Percentiles rank a stretch among this genome's conserved stretches.
Conservation (phyloP, 1,140 invertebrate species). For the Drosophila paulistorum region DNA sequence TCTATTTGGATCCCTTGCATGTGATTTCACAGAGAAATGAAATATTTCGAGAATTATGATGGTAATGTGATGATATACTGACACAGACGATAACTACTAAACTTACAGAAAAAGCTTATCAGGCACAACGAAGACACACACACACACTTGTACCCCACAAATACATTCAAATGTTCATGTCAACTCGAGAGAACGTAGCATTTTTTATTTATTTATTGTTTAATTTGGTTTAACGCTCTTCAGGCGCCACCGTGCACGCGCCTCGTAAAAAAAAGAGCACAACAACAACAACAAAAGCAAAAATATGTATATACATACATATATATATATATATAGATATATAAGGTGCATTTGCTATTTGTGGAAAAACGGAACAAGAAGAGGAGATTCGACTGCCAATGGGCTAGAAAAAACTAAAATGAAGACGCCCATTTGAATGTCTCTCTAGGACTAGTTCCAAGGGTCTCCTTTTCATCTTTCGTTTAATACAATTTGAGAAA, state of each 20-base stretch:
- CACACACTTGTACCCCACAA: constrained; percentile 23
- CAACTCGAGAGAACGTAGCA: constrained; percentile 31
- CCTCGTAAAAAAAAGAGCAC: constrained; percentile 52
- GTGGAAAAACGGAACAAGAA: not conserved
- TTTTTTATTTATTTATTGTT: constrained; percentile 55
- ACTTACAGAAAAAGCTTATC: constrained; percentile 39
- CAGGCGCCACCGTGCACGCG: constrained; percentile 68
- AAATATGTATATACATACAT: not conserved
- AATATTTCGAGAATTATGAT: not conserved
- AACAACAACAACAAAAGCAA: constrained; percentile 17
- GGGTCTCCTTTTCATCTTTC: too few relatives aligned
- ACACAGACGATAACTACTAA: constrained; percentile 17
- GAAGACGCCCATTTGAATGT: too few relatives aligned
- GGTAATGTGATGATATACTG: constrained; percentile 20
- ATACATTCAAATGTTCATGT: constrained; percentile 20
- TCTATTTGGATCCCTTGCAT: too few relatives aligned
- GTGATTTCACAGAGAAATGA: too few relatives aligned
- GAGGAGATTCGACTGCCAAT: not conserved
- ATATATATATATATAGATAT: not conserved
- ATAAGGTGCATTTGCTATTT: constrained; percentile 56
- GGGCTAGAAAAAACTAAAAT: too few relatives aligned
- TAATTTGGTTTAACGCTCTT: constrained; percentile 65
- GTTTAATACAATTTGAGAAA: too few relatives aligned
- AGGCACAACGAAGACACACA: constrained; percentile 19
- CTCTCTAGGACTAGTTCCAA: too few relatives aligned